phyloP scores from a whole-genome alignment of 2,113 vertebrate species.

The Pseudorhombus dupliciocellatus region DNA sequence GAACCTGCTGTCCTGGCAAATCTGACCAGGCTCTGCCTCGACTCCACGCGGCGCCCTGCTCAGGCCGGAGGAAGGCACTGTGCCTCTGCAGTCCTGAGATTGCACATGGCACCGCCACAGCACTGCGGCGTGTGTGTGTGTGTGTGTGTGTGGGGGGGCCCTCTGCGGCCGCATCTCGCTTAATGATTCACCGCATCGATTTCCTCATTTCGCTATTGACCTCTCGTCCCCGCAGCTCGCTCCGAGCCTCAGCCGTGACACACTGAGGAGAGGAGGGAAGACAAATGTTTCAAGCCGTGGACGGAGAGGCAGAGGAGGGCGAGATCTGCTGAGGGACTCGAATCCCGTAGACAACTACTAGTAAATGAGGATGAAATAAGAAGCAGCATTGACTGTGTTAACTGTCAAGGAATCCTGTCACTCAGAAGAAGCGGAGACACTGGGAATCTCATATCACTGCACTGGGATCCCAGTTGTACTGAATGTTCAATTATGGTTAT shows the following conservation, averaged over 20 bases:
- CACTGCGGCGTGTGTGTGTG: constrained; percentile 8
- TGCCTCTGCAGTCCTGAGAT: constrained; percentile 8
- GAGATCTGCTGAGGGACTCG: not conserved
- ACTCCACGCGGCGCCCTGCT: not conserved
- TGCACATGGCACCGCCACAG: not conserved
- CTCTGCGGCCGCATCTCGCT: constrained; percentile 2
- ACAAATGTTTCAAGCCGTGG: not conserved
- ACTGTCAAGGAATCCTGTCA: not conserved
- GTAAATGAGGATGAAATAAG: too few species aligned
- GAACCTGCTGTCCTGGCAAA: constrained; percentile 20
- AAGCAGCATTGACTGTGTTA: not conserved
- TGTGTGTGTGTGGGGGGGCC: not conserved
- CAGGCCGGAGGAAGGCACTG: not conserved
- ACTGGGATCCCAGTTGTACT: too few species aligned
- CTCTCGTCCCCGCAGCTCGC: constrained; percentile 14
- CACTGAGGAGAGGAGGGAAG: not conserved
- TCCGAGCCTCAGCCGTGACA: not conserved
- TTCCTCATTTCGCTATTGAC: constrained; percentile 33
- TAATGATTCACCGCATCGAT: constrained; percentile 39
- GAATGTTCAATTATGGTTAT: not conserved
- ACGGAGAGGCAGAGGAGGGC: not conserved
- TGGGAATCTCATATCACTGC: not conserved
- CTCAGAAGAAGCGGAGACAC: not conserved
- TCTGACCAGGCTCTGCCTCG: constrained; percentile 6
- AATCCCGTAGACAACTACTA: not conserved